Conservation (phyloP, 2,888 invertebrate species). For the Norana najaformis region DNA sequence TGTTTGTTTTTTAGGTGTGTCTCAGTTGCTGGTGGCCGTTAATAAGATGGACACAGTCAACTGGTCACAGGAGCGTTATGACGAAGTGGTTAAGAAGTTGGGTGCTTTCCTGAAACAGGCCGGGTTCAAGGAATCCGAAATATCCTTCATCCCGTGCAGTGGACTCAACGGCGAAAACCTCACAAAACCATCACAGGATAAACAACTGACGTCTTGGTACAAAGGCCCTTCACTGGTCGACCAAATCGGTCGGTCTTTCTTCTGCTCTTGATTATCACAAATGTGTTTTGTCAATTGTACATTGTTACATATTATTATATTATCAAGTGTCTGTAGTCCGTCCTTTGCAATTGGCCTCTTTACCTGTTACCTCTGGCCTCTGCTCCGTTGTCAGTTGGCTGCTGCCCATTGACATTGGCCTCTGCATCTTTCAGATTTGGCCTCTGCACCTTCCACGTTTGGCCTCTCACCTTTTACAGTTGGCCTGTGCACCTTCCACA, state of each 20-base stretch:
- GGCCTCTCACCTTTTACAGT: too few species aligned
- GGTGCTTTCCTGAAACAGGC: slow-evolving; percentile 74
- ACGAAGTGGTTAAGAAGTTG: slow-evolving; percentile 78
- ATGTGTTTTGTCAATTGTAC: too few species aligned
- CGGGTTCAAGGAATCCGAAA: slow-evolving; percentile 69
- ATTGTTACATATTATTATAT: too few species aligned
- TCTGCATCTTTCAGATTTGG: too few species aligned
- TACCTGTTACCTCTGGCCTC: too few species aligned
- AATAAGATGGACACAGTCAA: slow-evolving; percentile 95
- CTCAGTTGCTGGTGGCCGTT: slow-evolving; percentile 88
- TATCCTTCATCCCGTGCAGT: slow-evolving; percentile 90
- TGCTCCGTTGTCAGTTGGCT: too few species aligned
- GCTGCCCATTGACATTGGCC: too few species aligned
- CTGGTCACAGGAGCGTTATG: slow-evolving; percentile 88
- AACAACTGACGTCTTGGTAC: slow-evolving; percentile 75
- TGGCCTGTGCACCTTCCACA: too few species aligned
- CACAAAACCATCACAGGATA: slow-evolving; percentile 70
- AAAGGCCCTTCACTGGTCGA: slow-evolving; percentile 80
- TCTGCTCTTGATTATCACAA: background rate
- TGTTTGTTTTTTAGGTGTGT: slow-evolving; percentile 73
- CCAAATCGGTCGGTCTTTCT: slow-evolving; percentile 73
- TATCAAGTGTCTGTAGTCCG: too few species aligned
- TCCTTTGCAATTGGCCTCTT: too few species aligned
- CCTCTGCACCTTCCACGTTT: too few species aligned
- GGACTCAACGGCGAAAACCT: slow-evolving; percentile 95